Evolutionary conservation across 2,888 invertebrate genomes (phyloP).

Genomic region (Sisyra terminalis): DNA sequence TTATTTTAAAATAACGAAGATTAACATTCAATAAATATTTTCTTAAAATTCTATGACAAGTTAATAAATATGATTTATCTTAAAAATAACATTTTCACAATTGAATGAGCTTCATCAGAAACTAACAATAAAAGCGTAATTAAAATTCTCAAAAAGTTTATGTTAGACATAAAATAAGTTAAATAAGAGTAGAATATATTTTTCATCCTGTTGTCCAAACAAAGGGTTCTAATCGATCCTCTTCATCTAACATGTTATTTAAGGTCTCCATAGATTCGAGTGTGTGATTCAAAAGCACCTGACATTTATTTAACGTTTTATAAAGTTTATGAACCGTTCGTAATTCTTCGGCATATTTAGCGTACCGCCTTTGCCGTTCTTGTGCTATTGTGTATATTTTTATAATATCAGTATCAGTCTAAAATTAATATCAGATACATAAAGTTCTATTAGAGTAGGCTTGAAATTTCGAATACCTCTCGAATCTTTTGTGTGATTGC

Average conservation of each 20-base stretch:
- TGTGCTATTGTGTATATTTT: slow-evolving; percentile 50
- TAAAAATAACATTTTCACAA: no score
- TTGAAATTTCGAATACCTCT: slow-evolving; percentile 38
- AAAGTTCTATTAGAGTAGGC: not conserved
- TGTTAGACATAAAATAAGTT: no score
- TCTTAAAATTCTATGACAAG: no score
- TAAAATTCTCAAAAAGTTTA: no score
- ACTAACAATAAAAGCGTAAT: no score
- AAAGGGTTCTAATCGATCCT: slow-evolving; percentile 74
- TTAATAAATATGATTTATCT: no score
- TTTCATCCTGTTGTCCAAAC: slow-evolving; percentile 61
- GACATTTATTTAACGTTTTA: slow-evolving; percentile 66
- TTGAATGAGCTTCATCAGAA: no score
- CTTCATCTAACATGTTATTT: slow-evolving; percentile 65
- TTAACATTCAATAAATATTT: no score
- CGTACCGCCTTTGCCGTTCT: slow-evolving; percentile 70
- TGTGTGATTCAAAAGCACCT: slow-evolving; percentile 66
- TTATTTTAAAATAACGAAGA: no score
- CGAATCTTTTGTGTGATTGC: slow-evolving; percentile 54
- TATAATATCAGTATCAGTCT: slow-evolving; percentile 57
- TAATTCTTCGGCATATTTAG: slow-evolving; percentile 72
- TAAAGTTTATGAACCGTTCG: slow-evolving; percentile 69
- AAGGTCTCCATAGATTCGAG: slow-evolving; percentile 72
- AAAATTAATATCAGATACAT: slow-evolving; percentile 7
- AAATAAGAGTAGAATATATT: no score